phyloP scores from a whole-genome alignment of 1,140 invertebrate genomes.

The Galleria mellonella region DNA sequence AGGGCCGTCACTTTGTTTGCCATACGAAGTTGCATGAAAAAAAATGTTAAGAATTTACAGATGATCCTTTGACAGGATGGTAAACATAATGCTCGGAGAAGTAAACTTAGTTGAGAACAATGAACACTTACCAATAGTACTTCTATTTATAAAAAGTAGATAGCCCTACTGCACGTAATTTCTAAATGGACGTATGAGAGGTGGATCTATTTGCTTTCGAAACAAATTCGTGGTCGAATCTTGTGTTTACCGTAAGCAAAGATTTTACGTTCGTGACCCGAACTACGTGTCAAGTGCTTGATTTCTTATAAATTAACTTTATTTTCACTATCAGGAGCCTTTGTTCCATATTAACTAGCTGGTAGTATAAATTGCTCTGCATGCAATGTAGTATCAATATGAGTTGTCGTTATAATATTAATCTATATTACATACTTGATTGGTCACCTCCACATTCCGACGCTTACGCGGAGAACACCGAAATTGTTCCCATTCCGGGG shows the following conservation, averaged over 20 bases:
- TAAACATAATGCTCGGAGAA: too few species aligned
- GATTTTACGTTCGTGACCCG: neutral
- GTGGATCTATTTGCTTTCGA: conserved; percentile 22
- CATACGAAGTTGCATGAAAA: too few species aligned
- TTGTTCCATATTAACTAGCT: neutral
- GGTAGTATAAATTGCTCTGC: neutral
- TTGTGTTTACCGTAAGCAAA: conserved; percentile 17
- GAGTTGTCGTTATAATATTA: neutral
- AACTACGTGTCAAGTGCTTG: conserved; percentile 27
- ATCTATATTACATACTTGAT: conserved; percentile 20
- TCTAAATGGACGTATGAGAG: conserved; percentile 24
- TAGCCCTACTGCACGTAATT: conserved; percentile 26
- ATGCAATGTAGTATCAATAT: neutral
- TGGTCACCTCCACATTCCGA: conserved; percentile 53
- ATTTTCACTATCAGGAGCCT: conserved; percentile 1
- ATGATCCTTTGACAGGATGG: too few species aligned
- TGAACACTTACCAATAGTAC: too few species aligned
- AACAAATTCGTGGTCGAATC: conserved; percentile 18
- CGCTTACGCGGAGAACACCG: conserved; percentile 42
- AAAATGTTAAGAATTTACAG: too few species aligned
- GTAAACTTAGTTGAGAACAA: too few species aligned
- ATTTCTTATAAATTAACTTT: conserved; percentile 19
- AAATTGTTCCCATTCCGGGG: conserved; percentile 48
- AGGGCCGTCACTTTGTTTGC: too few species aligned
- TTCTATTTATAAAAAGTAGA: too few species aligned